Conservation (phyloP, 2,113 vertebrate species). For the Epinephelus fuscoguttatus region DNA sequence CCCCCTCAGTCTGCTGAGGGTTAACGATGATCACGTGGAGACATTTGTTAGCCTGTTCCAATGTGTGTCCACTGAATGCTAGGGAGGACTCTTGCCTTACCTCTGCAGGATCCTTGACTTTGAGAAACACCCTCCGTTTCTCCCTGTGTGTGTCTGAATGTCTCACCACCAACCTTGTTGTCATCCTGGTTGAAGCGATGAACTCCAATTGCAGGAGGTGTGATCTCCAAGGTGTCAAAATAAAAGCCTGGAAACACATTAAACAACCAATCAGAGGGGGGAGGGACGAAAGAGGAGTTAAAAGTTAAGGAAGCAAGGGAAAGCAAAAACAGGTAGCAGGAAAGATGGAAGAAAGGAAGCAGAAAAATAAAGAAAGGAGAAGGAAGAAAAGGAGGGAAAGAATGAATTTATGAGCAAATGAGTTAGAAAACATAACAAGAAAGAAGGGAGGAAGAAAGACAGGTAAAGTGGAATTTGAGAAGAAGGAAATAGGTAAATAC, state of each 20-base stretch:
- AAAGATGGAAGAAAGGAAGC: neutral
- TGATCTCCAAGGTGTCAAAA: constrained; percentile 96
- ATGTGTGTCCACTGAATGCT: too few relatives aligned
- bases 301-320: neutral
- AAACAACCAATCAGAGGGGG: constrained; percentile 1
- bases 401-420: neutral
- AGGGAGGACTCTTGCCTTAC: too few relatives aligned
- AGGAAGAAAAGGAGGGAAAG: neutral
- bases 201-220: constrained; percentile 88
- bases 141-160: neutral
- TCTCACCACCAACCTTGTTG: constrained; percentile 78
- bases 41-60: too few relatives aligned
- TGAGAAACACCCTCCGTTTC: neutral
- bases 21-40: too few relatives aligned
- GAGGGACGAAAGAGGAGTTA: neutral
- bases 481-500: too few relatives aligned
- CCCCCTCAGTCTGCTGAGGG: too few relatives aligned
- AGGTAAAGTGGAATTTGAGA: too few relatives aligned
- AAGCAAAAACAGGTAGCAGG: neutral
- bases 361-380: too few relatives aligned
- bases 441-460: neutral
- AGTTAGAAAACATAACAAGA: neutral
- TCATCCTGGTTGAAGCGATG: constrained; percentile 87
- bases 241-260: constrained; percentile 86
- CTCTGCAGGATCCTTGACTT: too few relatives aligned